A percentile compares a stretch with the other conserved stretches of the same genome.
Evolutionary conservation across 2,888 invertebrate species (phyloP).

Genomic region (Pyrrhia umbra): DNA sequence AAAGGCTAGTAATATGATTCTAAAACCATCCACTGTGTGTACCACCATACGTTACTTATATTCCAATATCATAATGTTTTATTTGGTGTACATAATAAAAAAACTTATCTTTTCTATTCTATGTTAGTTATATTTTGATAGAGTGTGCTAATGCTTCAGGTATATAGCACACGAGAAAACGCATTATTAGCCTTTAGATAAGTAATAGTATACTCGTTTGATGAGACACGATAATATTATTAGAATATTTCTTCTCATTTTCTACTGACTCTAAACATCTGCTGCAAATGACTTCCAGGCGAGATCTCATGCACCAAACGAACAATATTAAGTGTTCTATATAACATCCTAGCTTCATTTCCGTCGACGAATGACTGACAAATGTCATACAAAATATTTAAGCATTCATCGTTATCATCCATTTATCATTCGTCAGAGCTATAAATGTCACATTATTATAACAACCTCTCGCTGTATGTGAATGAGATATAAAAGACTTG

Average conservation of each 20-base stretch:
- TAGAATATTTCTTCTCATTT: background rate
- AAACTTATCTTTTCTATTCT: too few relatives aligned
- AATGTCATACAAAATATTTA: conserved; percentile 36
- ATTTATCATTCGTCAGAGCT: conserved; percentile 52
- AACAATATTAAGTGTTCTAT: conserved; percentile 18
- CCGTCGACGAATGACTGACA: conserved; percentile 34
- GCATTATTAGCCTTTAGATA: too few relatives aligned
- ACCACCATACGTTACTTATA: too few relatives aligned
- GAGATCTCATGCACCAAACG: background rate
- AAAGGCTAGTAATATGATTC: too few relatives aligned
- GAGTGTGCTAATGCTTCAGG: too few relatives aligned
- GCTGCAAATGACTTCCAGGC: conserved; percentile 11
- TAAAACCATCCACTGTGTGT: too few relatives aligned
- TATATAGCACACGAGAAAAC: too few relatives aligned
- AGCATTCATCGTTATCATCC: conserved; percentile 44
- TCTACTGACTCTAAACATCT: conserved; percentile 8
- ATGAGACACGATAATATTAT: background rate
- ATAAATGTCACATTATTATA: conserved; percentile 31
- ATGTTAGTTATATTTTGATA: too few relatives aligned
- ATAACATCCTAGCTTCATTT: conserved; percentile 24
- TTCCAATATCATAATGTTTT: too few relatives aligned
- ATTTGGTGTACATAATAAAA: too few relatives aligned
- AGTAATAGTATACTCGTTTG: background rate
- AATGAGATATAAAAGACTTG: background rate
- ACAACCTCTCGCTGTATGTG: conserved; percentile 16